These are phyloP conservation scores for Epinotia bilunana DNA, from an alignment of 2,888 invertebrate species.

Conservation along the genomic window DNA sequence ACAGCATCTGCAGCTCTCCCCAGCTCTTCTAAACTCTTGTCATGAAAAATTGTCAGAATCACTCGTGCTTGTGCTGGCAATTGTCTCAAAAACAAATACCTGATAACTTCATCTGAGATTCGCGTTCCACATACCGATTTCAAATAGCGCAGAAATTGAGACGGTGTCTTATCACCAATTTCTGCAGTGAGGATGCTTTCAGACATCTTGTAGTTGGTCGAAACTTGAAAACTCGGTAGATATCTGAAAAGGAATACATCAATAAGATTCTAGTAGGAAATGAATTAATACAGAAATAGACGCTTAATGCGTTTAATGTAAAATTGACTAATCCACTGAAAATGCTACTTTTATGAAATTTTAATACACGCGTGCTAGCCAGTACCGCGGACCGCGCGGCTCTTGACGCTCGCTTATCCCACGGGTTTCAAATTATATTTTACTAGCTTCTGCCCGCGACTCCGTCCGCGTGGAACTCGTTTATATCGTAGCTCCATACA, in stretches of 20 bases:
- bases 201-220: not conserved
- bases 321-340: no score
- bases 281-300: not conserved
- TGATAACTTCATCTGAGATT: slow-evolving; percentile 1
- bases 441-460: no score
- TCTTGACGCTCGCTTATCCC: no score
- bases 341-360: no score
- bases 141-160: slow-evolving; percentile 6
- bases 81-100: slow-evolving; percentile 2
- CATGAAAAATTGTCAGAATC: not conserved
- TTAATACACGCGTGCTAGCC: no score
- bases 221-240: not conserved
- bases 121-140: not conserved
- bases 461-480: no score
- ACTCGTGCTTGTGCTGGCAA: slow-evolving; percentile 12
- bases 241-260: not conserved
- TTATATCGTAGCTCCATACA: no score
- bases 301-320: no score
- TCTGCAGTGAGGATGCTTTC: not conserved
- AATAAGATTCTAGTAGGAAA: not conserved
- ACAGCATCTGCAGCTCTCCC: slow-evolving; percentile 13
- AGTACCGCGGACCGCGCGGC: no score
- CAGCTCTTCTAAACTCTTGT: slow-evolving; percentile 17
- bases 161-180: slow-evolving; percentile 14
- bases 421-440: no score